Percentiles rank a stretch among this genome's conserved stretches.
Conservation (phyloP, 2,113 vertebrate genomes). For the Pterocles orientalis region DNA sequence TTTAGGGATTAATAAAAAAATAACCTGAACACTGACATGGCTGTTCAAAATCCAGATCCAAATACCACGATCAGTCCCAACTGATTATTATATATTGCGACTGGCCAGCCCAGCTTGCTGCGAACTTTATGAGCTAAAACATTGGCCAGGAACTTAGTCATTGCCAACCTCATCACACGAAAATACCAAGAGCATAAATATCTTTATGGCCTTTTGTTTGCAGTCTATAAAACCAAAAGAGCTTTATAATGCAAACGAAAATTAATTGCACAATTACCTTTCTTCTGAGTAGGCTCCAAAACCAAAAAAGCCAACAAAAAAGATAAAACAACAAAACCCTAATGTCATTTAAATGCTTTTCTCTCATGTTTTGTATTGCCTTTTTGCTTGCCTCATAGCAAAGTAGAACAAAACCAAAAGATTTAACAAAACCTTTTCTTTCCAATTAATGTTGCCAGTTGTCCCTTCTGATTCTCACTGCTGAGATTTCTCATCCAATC, state of each 20-base stretch:
- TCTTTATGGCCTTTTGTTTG: slow-evolving; percentile 23
- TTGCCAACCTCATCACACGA: background rate
- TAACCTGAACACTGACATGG: background rate
- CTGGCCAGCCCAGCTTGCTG: background rate
- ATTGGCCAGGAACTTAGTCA: background rate
- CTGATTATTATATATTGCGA: background rate
- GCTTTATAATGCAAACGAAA: slow-evolving; percentile 24
- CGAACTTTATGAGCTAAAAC: slow-evolving; percentile 8
- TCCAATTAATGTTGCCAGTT: background rate
- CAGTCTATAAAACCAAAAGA: slow-evolving; percentile 14
- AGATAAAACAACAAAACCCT: background rate
- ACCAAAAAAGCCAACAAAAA: background rate
- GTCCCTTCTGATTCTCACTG: background rate
- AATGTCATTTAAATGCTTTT: background rate
- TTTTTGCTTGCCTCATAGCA: background rate
- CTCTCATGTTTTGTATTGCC: background rate
- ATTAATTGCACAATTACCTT: slow-evolving; percentile 45
- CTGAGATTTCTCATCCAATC: background rate
- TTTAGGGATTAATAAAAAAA: background rate
- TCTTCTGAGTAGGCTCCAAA: background rate
- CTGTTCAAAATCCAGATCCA: background rate
- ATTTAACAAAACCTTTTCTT: background rate
- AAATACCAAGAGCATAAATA: slow-evolving; percentile 43
- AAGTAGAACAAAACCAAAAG: background rate
- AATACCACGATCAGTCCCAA: background rate